Evolutionary conservation across 1,140 invertebrate genomes (phyloP).

Genomic region (Panagrolaimus sp.): DNA sequence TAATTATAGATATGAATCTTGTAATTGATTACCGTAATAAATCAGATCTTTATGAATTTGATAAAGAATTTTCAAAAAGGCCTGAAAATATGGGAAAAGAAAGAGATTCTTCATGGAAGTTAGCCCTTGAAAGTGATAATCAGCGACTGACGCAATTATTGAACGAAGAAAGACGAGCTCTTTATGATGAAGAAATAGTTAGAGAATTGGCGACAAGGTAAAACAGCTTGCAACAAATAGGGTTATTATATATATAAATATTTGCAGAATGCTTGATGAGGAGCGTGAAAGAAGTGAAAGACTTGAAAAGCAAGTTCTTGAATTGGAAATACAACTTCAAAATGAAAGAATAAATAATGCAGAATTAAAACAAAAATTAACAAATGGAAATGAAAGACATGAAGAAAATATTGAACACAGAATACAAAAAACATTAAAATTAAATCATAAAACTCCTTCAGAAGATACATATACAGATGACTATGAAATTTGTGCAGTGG

Average conservation of each 20-base stretch:
- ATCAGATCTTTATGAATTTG: slow-evolving; percentile 17
- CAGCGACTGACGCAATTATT: slow-evolving; percentile 17
- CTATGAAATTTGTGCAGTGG: slow-evolving; percentile 13
- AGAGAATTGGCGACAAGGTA: slow-evolving; percentile 23
- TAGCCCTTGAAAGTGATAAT: slow-evolving; percentile 25
- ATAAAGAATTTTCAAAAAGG: slow-evolving; percentile 17
- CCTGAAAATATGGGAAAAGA: slow-evolving; percentile 22
- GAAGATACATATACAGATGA: background rate
- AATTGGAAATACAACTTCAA: background rate
- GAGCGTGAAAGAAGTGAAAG: slow-evolving; percentile 17
- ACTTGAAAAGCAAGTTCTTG: slow-evolving; percentile 12
- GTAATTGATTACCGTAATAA: slow-evolving; percentile 20
- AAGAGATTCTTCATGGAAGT: slow-evolving; percentile 20
- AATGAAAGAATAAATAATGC: background rate
- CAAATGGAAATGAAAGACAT: background rate
- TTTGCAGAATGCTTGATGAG: slow-evolving; percentile 20
- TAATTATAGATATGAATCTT: slow-evolving; percentile 27
- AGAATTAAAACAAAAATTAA: slow-evolving; percentile 4
- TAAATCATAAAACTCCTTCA: background rate
- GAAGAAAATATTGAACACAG: background rate
- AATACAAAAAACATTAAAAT: background rate
- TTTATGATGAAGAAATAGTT: slow-evolving; percentile 21
- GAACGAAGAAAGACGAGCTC: slow-evolving; percentile 13
- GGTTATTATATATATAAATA: background rate
- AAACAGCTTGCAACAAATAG: background rate